These are phyloP conservation scores for Ramphastos sulfuratus DNA, from an alignment of 2,113 vertebrate genomes.

Conservation along the genomic window DNA sequence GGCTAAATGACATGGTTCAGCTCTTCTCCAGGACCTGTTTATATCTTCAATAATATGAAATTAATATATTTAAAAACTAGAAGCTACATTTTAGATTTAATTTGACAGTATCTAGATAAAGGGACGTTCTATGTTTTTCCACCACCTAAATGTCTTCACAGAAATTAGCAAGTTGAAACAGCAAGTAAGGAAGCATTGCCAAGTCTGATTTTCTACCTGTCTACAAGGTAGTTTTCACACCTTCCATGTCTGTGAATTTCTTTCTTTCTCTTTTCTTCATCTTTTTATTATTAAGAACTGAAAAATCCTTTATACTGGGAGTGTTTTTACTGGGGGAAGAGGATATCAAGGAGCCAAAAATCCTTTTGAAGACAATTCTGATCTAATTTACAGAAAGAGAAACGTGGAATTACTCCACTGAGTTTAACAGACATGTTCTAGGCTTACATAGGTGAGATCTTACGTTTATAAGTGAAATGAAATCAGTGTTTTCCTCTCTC, in stretches of 20 bases:
- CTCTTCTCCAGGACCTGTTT: background rate
- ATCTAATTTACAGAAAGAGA: conserved; percentile 34
- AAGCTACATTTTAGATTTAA: conserved; percentile 20
- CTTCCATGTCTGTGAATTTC: conserved; percentile 22
- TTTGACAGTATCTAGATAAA: conserved; percentile 29
- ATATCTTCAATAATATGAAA: background rate
- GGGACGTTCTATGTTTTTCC: conserved; percentile 41
- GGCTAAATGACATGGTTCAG: background rate
- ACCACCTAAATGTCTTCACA: conserved; percentile 52
- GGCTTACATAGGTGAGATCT: conserved; percentile 13
- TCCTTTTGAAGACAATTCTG: conserved; percentile 40
- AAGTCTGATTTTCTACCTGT: conserved; percentile 56
- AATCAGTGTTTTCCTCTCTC: conserved; percentile 28
- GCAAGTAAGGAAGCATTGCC: conserved; percentile 22
- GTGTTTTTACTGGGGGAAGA: background rate
- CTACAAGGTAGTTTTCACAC: conserved; percentile 46
- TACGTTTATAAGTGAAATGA: conserved; percentile 42
- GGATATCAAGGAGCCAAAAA: conserved; percentile 1
- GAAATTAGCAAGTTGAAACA: conserved; percentile 53
- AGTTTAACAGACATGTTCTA: conserved; percentile 39
- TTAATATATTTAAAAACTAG: background rate
- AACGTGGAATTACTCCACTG: conserved; percentile 53
- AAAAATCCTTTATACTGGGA: conserved; percentile 13
- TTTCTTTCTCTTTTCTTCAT: background rate
- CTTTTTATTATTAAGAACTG: background rate